A percentile compares a stretch with the other conserved stretches of the same genome.
These are phyloP conservation scores for Nothobranchius furzeri DNA, from an alignment of 2,113 vertebrate species.

Conservation along the genomic window DNA sequence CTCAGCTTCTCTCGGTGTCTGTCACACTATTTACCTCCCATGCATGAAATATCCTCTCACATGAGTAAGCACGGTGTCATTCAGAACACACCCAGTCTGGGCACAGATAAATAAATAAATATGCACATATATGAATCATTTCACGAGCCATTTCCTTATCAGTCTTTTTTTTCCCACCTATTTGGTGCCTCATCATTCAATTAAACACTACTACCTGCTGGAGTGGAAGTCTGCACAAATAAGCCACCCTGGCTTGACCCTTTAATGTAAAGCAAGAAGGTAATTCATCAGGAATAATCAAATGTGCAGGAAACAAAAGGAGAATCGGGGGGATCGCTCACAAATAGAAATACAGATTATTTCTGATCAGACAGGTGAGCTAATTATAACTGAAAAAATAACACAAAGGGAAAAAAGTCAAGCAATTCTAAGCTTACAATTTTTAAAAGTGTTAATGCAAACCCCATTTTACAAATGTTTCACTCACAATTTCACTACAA, in stretches of 20 bases:
- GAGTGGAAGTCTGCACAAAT: slow-evolving; percentile 29
- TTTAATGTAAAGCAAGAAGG: slow-evolving; percentile 61
- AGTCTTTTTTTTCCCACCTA: slow-evolving; percentile 43
- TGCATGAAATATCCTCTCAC: slow-evolving; percentile 63
- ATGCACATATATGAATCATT: slow-evolving; percentile 60
- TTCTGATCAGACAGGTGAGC: too few relatives aligned
- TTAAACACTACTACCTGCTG: slow-evolving; percentile 66
- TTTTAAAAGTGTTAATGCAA: too few relatives aligned
- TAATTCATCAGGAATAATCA: slow-evolving; percentile 58
- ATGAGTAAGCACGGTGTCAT: slow-evolving; percentile 68
- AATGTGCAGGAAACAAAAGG: slow-evolving; percentile 55
- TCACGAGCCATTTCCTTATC: slow-evolving; percentile 59
- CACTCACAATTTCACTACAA: too few relatives aligned
- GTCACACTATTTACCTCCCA: slow-evolving; percentile 42
- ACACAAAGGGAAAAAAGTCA: too few relatives aligned
- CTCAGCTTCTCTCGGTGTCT: slow-evolving; percentile 26
- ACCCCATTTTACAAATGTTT: too few relatives aligned
- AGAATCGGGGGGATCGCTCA: neutral
- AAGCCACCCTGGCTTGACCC: slow-evolving; percentile 44
- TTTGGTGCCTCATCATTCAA: slow-evolving; percentile 64
- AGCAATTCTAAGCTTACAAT: too few relatives aligned
- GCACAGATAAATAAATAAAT: slow-evolving; percentile 62
- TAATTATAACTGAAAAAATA: too few relatives aligned
- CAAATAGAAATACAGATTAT: too few relatives aligned
- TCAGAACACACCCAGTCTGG: slow-evolving; percentile 57